These are phyloP conservation scores for Centruroides sculpturatus DNA, from an alignment of 1,140 invertebrate genomes.

Conservation along the genomic window DNA sequence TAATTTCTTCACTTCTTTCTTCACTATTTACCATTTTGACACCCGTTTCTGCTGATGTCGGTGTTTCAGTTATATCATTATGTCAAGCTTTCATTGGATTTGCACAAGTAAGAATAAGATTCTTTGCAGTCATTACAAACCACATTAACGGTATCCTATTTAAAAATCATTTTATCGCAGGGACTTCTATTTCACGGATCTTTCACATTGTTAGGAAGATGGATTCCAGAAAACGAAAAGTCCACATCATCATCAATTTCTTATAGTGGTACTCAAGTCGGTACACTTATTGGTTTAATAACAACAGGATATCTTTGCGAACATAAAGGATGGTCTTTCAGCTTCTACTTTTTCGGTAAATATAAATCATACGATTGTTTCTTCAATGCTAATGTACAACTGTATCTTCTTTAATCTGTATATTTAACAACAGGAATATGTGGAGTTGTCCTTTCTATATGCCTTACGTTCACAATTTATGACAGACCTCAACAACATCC, in stretches of 20 bases:
- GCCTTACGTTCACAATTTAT: too few relatives aligned
- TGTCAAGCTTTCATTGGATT: slow-evolving; percentile 27
- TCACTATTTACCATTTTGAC: slow-evolving; percentile 66
- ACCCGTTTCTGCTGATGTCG: slow-evolving; percentile 40
- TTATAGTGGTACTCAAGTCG: neutral
- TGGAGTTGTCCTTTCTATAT: too few relatives aligned
- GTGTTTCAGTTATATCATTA: slow-evolving; percentile 26
- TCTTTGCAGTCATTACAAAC: too few relatives aligned
- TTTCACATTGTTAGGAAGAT: neutral
- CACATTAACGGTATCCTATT: too few relatives aligned
- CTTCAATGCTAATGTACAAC: neutral
- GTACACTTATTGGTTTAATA: slow-evolving; percentile 5
- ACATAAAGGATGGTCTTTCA: slow-evolving; percentile 11
- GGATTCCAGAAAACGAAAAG: neutral
- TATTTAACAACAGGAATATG: slow-evolving; percentile 29
- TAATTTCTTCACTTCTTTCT: slow-evolving; percentile 59
- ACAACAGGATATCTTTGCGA: slow-evolving; percentile 8
- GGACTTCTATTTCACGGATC: neutral
- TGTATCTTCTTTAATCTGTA: slow-evolving; percentile 55
- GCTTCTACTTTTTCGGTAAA: slow-evolving; percentile 15
- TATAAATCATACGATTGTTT: neutral
- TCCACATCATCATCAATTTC: neutral
- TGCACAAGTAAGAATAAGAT: slow-evolving; percentile 23
- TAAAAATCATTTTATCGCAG: neutral
- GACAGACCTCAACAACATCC: too few relatives aligned